These are phyloP conservation scores for Sinocyclocheilus rhinocerous DNA, from an alignment of 2,113 vertebrate species.

Conservation along the genomic window DNA sequence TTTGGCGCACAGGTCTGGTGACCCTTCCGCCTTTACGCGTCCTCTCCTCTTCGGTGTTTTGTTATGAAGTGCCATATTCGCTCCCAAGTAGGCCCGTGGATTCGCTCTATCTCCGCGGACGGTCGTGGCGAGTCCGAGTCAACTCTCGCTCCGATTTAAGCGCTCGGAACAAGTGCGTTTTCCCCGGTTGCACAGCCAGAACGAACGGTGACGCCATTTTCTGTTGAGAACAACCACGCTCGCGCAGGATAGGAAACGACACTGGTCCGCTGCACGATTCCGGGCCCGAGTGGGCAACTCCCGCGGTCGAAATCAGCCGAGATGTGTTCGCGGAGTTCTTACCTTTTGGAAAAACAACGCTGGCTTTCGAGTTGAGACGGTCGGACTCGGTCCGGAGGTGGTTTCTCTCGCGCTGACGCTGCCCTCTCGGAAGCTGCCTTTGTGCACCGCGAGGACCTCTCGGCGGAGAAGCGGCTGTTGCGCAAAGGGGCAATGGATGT, in stretches of 20 bases:
- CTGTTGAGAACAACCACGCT: constrained; percentile 80
- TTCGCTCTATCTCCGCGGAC: constrained; percentile 41
- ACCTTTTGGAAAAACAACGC: constrained; percentile 65
- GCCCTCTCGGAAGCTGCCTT: constrained; percentile 76
- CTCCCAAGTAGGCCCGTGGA: constrained; percentile 39
- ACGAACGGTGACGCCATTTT: constrained; percentile 86
- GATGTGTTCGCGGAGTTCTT: constrained; percentile 56
- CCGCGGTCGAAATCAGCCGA: constrained; percentile 37
- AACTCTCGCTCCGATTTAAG: constrained; percentile 58
- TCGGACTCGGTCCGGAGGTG: constrained; percentile 59
- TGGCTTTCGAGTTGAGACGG: constrained; percentile 49
- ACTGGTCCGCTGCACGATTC: constrained; percentile 69
- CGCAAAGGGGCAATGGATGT: constrained; percentile 79
- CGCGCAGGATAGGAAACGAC: constrained; percentile 72
- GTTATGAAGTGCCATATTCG: constrained; percentile 6
- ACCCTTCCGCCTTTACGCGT: constrained; percentile 85
- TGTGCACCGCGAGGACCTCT: constrained; percentile 79
- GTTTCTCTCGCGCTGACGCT: constrained; percentile 68
- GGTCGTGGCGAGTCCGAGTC: constrained; percentile 27
- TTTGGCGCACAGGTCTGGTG: constrained; percentile 82
- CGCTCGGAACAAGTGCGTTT: constrained; percentile 73
- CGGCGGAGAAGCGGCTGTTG: constrained; percentile 74
- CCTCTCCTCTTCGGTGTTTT: constrained; percentile 66
- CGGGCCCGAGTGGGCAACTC: constrained; percentile 47
- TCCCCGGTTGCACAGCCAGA: constrained; percentile 75